phyloP scores from a whole-genome alignment of 2,797 vertebrate species.

The Hirundo rustica region DNA sequence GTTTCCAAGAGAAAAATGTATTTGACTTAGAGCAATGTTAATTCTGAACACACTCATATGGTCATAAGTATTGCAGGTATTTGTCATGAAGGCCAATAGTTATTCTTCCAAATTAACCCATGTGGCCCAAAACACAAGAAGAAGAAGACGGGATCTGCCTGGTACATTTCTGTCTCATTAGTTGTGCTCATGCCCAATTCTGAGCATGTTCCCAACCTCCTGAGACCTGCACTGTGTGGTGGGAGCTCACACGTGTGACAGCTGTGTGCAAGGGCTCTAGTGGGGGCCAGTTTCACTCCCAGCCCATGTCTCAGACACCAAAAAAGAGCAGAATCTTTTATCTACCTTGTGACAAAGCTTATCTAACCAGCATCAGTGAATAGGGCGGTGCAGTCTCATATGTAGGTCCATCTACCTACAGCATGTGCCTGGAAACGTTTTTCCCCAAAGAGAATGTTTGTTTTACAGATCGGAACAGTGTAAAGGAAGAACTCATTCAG shows the following conservation, averaged over 20 bases:
- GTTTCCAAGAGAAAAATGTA: not conserved
- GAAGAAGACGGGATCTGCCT: not conserved
- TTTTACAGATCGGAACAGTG: not conserved
- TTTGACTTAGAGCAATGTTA: not conserved
- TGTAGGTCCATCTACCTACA: not conserved
- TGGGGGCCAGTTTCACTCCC: not conserved
- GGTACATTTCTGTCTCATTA: not conserved
- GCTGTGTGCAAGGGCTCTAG: not conserved
- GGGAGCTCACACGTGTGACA: not conserved
- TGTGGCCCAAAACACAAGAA: not conserved
- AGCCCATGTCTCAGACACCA: not conserved
- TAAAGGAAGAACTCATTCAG: not conserved
- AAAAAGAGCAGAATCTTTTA: not conserved
- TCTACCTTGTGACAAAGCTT: not conserved
- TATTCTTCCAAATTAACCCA: not conserved
- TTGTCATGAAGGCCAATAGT: not conserved
- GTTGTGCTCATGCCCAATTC: not conserved
- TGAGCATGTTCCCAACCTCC: not conserved
- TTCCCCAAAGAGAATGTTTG: not conserved
- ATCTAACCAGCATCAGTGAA: not conserved
- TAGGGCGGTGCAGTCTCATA: not conserved
- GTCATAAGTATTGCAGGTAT: not conserved
- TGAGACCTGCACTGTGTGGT: not conserved
- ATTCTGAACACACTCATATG: not conserved
- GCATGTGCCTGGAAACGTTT: not conserved